Percentiles rank a stretch among this genome's conserved stretches.
phyloP scores from a whole-genome alignment of 2,797 vertebrate genomes.

The Tangara arthus region DNA sequence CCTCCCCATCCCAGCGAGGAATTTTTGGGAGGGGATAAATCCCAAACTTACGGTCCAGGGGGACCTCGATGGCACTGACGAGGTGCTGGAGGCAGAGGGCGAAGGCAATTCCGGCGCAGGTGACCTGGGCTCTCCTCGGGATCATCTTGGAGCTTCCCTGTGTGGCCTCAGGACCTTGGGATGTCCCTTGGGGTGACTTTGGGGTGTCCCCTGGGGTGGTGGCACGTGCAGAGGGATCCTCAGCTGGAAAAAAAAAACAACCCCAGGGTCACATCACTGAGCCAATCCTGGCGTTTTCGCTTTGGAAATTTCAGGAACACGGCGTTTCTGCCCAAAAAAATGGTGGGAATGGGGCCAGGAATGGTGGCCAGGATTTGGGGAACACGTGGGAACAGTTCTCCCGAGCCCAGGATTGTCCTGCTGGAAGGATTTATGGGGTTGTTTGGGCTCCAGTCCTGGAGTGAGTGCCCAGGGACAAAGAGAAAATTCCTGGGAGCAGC shows the following conservation, averaged over 20 bases:
- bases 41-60: constrained; percentile 86
- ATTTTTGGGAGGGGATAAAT: background rate
- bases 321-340: background rate
- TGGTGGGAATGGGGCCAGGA: background rate
- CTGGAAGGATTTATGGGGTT: background rate
- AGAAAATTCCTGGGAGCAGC: background rate
- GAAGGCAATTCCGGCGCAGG: constrained; percentile 60
- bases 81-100: constrained; percentile 78
- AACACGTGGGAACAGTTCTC: background rate
- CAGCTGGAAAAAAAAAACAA: constrained; percentile 57
- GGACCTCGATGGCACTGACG: constrained; percentile 84
- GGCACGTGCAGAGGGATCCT: background rate
- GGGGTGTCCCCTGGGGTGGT: background rate
- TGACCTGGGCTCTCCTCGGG: background rate
- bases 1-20: rapidly evolving
- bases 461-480: rapidly evolving
- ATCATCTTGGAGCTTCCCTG: constrained; percentile 67
- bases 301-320: background rate
- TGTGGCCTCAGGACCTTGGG: background rate
- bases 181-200: background rate
- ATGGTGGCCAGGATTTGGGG: background rate
- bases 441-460: background rate
- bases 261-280: background rate
- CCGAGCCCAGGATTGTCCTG: background rate
- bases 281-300: rapidly evolving